Conservation (phyloP, 92 coral and sea anemone species). For the Zoanthus gigantus region DNA sequence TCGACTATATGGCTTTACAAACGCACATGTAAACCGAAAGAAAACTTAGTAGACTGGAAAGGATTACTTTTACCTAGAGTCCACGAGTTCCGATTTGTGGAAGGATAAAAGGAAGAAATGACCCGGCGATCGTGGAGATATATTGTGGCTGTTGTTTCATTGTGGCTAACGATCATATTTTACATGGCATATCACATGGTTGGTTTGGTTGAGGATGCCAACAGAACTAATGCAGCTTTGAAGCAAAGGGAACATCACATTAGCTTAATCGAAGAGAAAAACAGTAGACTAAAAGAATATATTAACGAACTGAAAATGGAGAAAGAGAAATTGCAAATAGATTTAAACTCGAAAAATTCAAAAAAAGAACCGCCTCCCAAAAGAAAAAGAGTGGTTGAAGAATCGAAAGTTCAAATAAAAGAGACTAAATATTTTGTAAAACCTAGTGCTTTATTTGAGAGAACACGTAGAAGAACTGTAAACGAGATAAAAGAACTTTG, state of each 20-base stretch:
- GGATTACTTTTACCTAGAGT: not conserved
- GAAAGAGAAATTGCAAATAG: constrained; percentile 64
- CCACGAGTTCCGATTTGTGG: not conserved
- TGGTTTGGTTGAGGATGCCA: constrained; percentile 78
- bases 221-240: constrained; percentile 62
- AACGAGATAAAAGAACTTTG: constrained; percentile 88
- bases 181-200: constrained; percentile 89
- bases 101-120: constrained; percentile 36
- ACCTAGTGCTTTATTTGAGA: constrained; percentile 70
- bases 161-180: constrained; percentile 79
- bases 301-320: constrained; percentile 67
- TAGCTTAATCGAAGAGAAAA: constrained; percentile 66
- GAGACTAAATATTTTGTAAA: constrained; percentile 17
- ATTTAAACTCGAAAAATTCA: constrained; percentile 53
- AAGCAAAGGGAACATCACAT: constrained; percentile 73
- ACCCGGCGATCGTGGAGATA: constrained; percentile 79
- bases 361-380: constrained; percentile 34
- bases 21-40: not conserved
- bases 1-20: not conserved
- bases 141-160: constrained; percentile 62
- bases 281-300: constrained; percentile 68
- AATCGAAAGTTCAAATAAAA: not conserved
- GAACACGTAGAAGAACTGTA: constrained; percentile 71
- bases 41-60: not conserved
- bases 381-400: constrained; percentile 7